phyloP scores from a whole-genome alignment of 2,888 invertebrate genomes.

The Zele albiditarsus region DNA sequence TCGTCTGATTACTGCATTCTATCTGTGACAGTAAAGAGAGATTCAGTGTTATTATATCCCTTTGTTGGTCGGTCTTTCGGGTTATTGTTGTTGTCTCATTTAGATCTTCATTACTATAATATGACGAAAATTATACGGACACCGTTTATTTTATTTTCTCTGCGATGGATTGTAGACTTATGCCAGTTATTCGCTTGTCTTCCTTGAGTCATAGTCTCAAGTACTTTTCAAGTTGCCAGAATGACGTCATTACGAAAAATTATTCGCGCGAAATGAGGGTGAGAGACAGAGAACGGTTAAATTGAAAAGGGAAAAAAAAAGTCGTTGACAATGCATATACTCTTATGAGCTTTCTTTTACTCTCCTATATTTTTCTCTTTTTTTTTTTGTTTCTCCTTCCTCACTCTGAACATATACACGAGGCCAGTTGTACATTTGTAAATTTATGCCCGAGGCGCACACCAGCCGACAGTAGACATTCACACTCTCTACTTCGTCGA shows the following conservation, averaged over 20 bases:
- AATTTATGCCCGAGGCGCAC: conserved; percentile 17
- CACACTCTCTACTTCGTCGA: conserved; percentile 18
- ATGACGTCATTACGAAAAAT: conserved; percentile 17
- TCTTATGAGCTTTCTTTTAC: not conserved
- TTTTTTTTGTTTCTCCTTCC: conserved; percentile 24
- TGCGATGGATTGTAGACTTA: too few species aligned
- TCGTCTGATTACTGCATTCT: too few species aligned
- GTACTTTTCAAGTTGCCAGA: not conserved
- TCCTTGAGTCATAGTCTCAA: not conserved
- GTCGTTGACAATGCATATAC: not conserved
- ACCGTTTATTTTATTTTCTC: too few species aligned
- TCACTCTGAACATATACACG: conserved; percentile 31
- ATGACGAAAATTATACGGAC: too few species aligned
- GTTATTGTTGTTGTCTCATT: too few species aligned
- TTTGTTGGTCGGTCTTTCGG: too few species aligned
- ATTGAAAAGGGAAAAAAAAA: conserved; percentile 32
- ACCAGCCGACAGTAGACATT: conserved; percentile 16
- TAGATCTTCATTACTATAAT: too few species aligned
- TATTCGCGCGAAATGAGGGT: conserved; percentile 37
- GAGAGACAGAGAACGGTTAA: not conserved
- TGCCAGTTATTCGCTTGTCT: too few species aligned
- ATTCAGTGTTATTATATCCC: too few species aligned
- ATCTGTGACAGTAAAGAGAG: too few species aligned
- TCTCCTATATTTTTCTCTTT: conserved; percentile 12
- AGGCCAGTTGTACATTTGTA: conserved; percentile 6